A percentile compares a stretch with the other conserved stretches of the same genome.
Conservation (phyloP, 1,140 invertebrate species). For the Nephila pilipes region DNA sequence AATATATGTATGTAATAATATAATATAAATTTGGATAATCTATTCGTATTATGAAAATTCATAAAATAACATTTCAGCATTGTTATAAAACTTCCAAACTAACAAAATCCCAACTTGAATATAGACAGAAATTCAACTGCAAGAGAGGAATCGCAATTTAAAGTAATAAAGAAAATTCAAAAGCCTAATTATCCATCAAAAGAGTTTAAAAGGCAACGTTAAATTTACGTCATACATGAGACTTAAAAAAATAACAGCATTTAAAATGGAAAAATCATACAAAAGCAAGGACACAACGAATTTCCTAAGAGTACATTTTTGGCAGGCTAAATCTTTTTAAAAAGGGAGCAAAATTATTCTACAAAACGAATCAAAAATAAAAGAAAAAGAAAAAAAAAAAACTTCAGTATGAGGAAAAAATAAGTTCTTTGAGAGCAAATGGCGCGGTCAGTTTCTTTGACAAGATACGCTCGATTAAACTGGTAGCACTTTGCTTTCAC, state of each 20-base stretch:
- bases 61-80: too few species aligned
- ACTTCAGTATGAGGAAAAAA: neutral
- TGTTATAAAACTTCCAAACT: too few species aligned
- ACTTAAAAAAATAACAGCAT: neutral
- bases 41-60: too few species aligned
- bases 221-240: too few species aligned
- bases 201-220: too few species aligned
- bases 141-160: too few species aligned
- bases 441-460: constrained; percentile 54
- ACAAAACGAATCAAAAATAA: neutral
- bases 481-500: constrained; percentile 19
- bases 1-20: too few species aligned
- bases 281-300: neutral
- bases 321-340: neutral
- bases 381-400: neutral
- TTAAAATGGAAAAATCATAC: neutral
- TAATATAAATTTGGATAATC: too few species aligned
- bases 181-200: too few species aligned
- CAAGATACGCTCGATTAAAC: constrained; percentile 57
- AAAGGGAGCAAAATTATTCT: neutral
- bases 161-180: too few species aligned
- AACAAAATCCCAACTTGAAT: too few species aligned
- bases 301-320: neutral
- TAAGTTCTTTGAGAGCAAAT: constrained; percentile 42
- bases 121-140: too few species aligned